These are phyloP conservation scores for Pachliopta kotzebuea DNA, from an alignment of 2,888 invertebrate species.

Conservation along the genomic window DNA sequence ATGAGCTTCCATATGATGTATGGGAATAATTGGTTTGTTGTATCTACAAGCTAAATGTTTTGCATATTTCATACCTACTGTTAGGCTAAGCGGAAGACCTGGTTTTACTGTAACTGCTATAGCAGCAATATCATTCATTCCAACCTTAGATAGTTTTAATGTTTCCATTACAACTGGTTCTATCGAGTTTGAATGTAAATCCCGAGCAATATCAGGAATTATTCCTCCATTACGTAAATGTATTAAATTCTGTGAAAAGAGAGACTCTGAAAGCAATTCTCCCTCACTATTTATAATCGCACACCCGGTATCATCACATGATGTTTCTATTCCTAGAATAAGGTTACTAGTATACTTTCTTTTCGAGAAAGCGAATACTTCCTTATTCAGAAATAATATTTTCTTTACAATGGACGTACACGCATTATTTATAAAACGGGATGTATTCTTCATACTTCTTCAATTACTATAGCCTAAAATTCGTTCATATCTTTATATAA, in stretches of 20 bases:
- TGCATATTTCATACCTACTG: slow-evolving; percentile 91
- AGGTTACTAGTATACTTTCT: slow-evolving; percentile 19
- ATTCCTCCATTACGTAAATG: slow-evolving; percentile 93
- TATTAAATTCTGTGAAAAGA: slow-evolving; percentile 89
- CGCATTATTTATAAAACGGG: slow-evolving; percentile 11
- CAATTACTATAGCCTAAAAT: slow-evolving; percentile 3
- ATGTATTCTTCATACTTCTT: slow-evolving; percentile 10
- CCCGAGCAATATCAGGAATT: slow-evolving; percentile 92
- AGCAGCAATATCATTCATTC: slow-evolving; percentile 87
- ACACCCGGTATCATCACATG: slow-evolving; percentile 98
- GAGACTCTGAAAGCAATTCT: slow-evolving; percentile 88
- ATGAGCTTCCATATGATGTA: slow-evolving; percentile 99
- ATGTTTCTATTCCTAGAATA: slow-evolving; percentile 97
- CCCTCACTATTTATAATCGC: slow-evolving; percentile 90
- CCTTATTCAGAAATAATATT: slow-evolving; percentile 8
- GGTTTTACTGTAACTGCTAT: slow-evolving; percentile 95
- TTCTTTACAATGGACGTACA: slow-evolving; percentile 1
- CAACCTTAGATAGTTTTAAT: slow-evolving; percentile 81
- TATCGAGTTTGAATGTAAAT: slow-evolving; percentile 90
- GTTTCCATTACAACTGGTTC: slow-evolving; percentile 86
- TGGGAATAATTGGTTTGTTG: slow-evolving; percentile 93
- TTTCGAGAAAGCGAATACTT: slow-evolving; percentile 10
- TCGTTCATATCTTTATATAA: background rate
- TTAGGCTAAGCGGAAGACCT: slow-evolving; percentile 88
- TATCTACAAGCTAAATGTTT: slow-evolving; percentile 85